Conservation (phyloP, 2,113 vertebrate genomes). For the Oryzias melastigma region DNA sequence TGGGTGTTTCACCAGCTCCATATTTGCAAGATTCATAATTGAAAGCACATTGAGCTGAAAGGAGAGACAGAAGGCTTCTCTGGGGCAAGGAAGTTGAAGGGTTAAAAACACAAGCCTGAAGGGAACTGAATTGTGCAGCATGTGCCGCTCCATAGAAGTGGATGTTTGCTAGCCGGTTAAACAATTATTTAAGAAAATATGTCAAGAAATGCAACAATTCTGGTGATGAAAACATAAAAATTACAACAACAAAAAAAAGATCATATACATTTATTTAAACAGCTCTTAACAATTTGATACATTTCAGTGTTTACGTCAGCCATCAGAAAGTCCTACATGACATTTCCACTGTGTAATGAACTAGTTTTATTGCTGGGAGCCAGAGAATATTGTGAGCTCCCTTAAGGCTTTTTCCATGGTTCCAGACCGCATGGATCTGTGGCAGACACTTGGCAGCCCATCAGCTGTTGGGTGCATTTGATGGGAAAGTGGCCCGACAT, state of each 20-base stretch:
- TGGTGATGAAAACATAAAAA: too few relatives aligned
- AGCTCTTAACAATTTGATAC: too few relatives aligned
- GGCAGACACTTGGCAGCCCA: constrained; percentile 39
- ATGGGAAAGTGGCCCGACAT: constrained; percentile 22
- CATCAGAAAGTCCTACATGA: constrained; percentile 63
- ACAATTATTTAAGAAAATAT: too few relatives aligned
- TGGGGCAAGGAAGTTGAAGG: constrained; percentile 29
- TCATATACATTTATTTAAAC: too few relatives aligned
- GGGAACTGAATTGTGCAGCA: constrained; percentile 22
- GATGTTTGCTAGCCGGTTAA: too few relatives aligned
- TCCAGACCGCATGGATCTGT: constrained; percentile 52
- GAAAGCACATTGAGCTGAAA: constrained; percentile 84
- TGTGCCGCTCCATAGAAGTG: not conserved
- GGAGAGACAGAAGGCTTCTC: constrained; percentile 39
- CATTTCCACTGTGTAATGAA: constrained; percentile 65
- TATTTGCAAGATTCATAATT: constrained; percentile 85
- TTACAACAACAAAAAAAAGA: too few relatives aligned
- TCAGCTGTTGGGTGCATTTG: constrained; percentile 39
- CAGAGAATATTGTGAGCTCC: constrained; percentile 38
- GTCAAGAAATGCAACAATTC: too few relatives aligned
- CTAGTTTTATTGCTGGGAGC: constrained; percentile 54
- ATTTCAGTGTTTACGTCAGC: constrained; percentile 48
- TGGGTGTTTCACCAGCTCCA: constrained; percentile 31
- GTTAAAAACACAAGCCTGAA: constrained; percentile 45
- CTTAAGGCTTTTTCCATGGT: constrained; percentile 43